Percentiles rank a stretch among this genome's conserved stretches.
Evolutionary conservation across 2,797 vertebrate genomes (phyloP).

Genomic region (Numenius phaeopus): DNA sequence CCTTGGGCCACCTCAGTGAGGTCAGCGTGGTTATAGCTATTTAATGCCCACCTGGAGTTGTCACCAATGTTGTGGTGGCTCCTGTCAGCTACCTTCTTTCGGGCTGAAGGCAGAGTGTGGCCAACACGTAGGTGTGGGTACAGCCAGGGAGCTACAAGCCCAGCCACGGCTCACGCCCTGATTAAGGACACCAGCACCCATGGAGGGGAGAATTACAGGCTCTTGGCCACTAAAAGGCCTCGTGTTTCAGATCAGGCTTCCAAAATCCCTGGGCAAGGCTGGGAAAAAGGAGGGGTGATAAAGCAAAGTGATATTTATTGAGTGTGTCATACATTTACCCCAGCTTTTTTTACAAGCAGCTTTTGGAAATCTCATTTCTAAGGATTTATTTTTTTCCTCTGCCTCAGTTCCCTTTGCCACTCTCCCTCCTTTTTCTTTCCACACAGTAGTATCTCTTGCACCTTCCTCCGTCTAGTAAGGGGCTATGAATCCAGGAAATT

Average conservation of each 20-base stretch:
- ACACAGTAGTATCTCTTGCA: not conserved
- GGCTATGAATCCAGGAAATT: slow-evolving; percentile 64
- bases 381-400: slow-evolving; percentile 50
- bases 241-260: not conserved
- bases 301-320: slow-evolving; percentile 29
- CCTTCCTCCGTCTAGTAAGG: slow-evolving; percentile 31
- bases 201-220: not conserved
- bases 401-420: not conserved
- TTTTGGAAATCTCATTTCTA: slow-evolving; percentile 35
- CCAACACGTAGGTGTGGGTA: not conserved
- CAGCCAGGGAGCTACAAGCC: not conserved
- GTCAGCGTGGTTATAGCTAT: not conserved
- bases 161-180: not conserved
- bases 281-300: not conserved
- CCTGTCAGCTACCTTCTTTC: not conserved
- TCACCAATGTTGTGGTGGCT: rapidly evolving
- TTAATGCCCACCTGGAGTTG: not conserved
- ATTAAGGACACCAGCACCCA: not conserved
- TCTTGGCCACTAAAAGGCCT: not conserved
- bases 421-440: not conserved
- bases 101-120: not conserved
- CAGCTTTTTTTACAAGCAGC: not conserved
- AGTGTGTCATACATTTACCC: not conserved
- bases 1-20: not conserved
- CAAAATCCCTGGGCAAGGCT: not conserved